Evolutionary conservation across 2,888 invertebrate species (phyloP), one percentile per base, ranked within the genome.

Genomic region (Plebejus argus): DNA sequence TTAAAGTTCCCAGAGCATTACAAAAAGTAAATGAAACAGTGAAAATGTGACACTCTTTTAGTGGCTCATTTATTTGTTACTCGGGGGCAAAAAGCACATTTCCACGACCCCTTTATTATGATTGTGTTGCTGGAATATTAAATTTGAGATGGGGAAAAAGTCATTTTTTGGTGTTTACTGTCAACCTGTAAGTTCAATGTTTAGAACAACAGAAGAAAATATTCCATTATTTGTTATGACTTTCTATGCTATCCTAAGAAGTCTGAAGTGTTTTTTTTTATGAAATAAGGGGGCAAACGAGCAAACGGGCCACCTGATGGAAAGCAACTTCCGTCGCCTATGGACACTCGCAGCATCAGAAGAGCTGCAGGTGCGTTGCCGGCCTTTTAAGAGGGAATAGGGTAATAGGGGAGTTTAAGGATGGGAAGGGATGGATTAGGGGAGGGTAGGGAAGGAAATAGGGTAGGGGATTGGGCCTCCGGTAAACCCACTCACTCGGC

Each of bases 11-110:
- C 35, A 70, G n/a, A 35, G 35, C 70, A 35, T 70, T 70, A 70
- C 70, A 35, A 70, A 70, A 70, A n/a, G 6, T n/a, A 39, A 71
- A 71, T 39, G 71, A 71, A 66, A 71, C 39, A 39, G 39, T 39
- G 71, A 20, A 20, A 71, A 71, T 39, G 71, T 39, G 71, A 71
- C 71, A 39, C 71, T 39, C n/a, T 71, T 39, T 70, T 71, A 39
- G 71, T n/a, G 8, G 10, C 71, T 39, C 71, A 20, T 39, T 39
- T 71, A 39, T 39, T 66, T 66, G 28, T 66, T 66, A 66, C 66
- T 66, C 28, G 28, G 7, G 66, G 66, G 66, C 28, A 33, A 66
- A 66, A 66, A 18, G 28, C 66, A 66, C 23, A 61, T 23, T 61
- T 12, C 66, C 66, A 18, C 66, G 66, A 66, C 66, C 66, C 23